phyloP scores from a whole-genome alignment of 2,888 invertebrate genomes.

The Sphecodes monilicornis region DNA sequence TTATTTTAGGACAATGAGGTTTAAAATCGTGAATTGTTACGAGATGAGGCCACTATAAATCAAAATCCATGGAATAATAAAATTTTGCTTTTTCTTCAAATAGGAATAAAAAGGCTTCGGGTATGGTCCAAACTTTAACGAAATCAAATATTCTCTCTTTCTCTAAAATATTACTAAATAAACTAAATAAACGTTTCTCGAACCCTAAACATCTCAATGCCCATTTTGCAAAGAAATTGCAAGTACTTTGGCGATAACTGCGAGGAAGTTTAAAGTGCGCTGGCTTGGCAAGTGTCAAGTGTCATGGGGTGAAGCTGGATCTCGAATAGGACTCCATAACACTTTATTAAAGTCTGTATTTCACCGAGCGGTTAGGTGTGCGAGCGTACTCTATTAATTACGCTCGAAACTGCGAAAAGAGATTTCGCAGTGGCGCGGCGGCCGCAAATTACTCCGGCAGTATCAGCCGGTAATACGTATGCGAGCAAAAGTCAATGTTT shows the following conservation, averaged over 20 bases:
- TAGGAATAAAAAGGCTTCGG: background rate
- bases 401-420: background rate
- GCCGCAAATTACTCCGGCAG: too few species aligned
- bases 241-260: background rate
- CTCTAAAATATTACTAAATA: background rate
- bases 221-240: background rate
- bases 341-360: background rate
- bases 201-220: background rate
- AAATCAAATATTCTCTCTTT: background rate
- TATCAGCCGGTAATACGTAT: background rate
- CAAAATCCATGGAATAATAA: background rate
- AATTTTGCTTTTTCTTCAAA: background rate
- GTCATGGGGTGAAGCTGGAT: background rate
- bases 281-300: background rate
- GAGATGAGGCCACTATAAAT: background rate
- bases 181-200: background rate
- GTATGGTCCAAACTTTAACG: too few species aligned
- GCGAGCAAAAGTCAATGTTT: constrained; percentile 9
- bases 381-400: background rate
- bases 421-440: background rate
- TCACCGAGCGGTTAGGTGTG: background rate
- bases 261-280: background rate
- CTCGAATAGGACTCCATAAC: background rate
- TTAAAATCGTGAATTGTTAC: background rate
- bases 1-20: background rate